Conservation (phyloP, 2,113 vertebrate genomes). For the Accipiter cooperii region DNA sequence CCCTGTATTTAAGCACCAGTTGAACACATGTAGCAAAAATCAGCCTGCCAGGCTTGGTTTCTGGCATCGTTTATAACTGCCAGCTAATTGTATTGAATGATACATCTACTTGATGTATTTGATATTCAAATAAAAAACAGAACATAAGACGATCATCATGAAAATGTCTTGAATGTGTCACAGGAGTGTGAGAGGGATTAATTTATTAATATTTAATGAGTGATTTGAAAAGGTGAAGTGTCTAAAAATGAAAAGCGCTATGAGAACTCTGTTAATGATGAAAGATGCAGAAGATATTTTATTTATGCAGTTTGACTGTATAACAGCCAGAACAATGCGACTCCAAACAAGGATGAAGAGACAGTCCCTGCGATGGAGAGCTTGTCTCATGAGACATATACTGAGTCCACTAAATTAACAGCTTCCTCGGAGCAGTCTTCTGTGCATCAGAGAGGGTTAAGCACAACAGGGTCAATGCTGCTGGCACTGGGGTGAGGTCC, state of each 20-base stretch:
- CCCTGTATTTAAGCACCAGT: not conserved
- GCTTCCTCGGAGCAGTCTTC: not conserved
- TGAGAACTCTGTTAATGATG: slow-evolving; percentile 27
- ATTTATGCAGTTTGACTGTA: slow-evolving; percentile 24
- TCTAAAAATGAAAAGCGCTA: slow-evolving; percentile 40
- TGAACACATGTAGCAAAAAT: slow-evolving; percentile 16
- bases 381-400: not conserved
- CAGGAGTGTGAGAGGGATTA: slow-evolving; percentile 21
- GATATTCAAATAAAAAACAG: slow-evolving; percentile 46
- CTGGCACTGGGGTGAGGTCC: not conserved
- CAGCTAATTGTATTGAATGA: slow-evolving; percentile 32
- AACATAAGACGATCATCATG: slow-evolving; percentile 19
- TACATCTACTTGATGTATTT: slow-evolving; percentile 32
- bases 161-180: slow-evolving; percentile 45
- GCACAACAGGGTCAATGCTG: fast-evolving
- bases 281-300: slow-evolving; percentile 39
- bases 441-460: not conserved
- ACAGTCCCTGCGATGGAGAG: not conserved
- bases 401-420: not conserved
- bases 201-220: slow-evolving; percentile 63
- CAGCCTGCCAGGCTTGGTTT: slow-evolving; percentile 4
- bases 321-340: not conserved
- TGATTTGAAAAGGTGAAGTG: slow-evolving; percentile 54
- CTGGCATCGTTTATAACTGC: slow-evolving; percentile 32
- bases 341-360: not conserved